These are phyloP conservation scores for Helicolenus hilgendorfi DNA, from an alignment of 2,797 vertebrate genomes.

Conservation along the genomic window DNA sequence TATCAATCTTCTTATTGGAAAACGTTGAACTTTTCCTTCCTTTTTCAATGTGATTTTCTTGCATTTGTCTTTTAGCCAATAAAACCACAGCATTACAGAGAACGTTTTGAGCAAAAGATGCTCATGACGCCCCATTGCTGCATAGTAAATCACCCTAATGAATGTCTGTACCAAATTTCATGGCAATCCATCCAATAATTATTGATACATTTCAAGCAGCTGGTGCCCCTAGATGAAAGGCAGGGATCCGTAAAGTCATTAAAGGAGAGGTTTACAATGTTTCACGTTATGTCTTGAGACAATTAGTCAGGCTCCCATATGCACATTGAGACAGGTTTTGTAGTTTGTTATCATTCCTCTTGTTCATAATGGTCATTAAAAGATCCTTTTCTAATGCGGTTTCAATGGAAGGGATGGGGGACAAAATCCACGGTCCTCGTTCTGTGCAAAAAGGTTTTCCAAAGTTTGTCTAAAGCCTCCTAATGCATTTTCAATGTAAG, in stretches of 20 bases:
- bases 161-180: neutral
- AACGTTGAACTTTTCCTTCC: neutral
- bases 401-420: neutral
- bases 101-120: too few species aligned
- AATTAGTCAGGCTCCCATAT: neutral
- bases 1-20: neutral
- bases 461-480: neutral
- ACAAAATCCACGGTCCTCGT: neutral
- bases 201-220: neutral
- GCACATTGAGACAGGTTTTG: neutral
- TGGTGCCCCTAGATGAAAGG: too few species aligned
- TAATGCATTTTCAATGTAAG: neutral
- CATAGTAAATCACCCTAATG: neutral
- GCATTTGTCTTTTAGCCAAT: neutral
- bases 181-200: neutral
- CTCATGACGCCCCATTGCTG: neutral
- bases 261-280: neutral
- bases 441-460: neutral
- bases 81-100: neutral
- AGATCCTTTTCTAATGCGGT: neutral
- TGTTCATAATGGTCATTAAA: neutral
- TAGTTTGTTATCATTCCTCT: neutral
- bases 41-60: neutral
- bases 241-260: neutral
- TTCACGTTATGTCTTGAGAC: neutral